These are phyloP conservation scores for Platysternon megacephalum DNA, from an alignment of 2,113 vertebrate species.

Conservation along the genomic window DNA sequence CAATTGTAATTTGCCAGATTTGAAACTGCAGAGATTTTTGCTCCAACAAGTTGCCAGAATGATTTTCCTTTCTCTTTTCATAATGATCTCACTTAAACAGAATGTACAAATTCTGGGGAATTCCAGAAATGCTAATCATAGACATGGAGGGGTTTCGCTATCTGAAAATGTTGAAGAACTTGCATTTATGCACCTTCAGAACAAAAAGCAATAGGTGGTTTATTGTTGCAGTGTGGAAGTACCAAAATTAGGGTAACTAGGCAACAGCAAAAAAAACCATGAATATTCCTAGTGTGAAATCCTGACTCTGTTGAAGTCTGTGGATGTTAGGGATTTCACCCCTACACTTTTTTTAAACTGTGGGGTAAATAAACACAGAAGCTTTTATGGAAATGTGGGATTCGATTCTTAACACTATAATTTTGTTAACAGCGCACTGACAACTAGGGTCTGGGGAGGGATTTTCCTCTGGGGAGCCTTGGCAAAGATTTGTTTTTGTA, in stretches of 20 bases:
- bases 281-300: background rate
- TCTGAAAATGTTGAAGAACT: background rate
- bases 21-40: background rate
- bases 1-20: background rate
- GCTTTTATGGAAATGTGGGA: background rate
- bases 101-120: background rate
- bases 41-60: background rate
- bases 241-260: background rate
- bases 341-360: background rate
- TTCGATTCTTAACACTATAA: conserved; percentile 4
- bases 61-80: background rate
- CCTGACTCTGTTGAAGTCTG: background rate
- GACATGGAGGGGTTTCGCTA: background rate
- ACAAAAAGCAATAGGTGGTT: background rate
- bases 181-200: background rate
- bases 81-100: background rate
- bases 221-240: background rate
- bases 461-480: background rate
- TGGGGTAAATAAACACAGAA: background rate
- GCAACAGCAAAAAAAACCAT: background rate
- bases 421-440: background rate
- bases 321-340: background rate
- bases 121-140: background rate
- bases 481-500: background rate
- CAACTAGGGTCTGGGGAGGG: background rate